These are phyloP conservation scores for Brienomyrus brachyistius DNA, from an alignment of 2,113 vertebrate species.

Conservation along the genomic window DNA sequence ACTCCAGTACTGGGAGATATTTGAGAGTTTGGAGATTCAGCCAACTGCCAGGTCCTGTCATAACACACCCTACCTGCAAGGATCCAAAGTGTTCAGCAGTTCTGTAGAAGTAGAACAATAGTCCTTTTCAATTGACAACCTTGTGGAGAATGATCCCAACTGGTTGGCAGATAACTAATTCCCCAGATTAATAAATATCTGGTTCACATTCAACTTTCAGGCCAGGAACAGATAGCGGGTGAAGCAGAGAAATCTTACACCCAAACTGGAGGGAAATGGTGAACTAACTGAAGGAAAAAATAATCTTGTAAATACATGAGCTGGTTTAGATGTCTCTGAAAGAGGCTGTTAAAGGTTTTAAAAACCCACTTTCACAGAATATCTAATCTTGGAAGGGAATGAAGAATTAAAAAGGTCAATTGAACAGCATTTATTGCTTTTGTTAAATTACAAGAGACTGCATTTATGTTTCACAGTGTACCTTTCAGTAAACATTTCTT, in stretches of 20 bases:
- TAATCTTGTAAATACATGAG: slow-evolving; percentile 58
- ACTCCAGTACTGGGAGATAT: not conserved
- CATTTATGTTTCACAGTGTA: not conserved
- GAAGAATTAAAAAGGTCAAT: not conserved
- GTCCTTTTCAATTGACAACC: not conserved
- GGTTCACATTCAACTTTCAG: not conserved
- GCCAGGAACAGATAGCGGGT: not conserved
- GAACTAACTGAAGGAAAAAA: slow-evolving; percentile 32
- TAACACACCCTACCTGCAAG: not conserved
- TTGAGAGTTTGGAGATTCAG: not conserved
- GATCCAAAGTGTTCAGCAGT: not conserved
- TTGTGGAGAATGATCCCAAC: not conserved
- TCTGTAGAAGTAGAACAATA: not conserved
- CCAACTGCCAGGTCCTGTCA: not conserved
- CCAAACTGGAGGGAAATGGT: not conserved
- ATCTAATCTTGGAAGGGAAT: slow-evolving; percentile 30
- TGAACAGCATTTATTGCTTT: not conserved
- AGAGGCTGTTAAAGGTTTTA: slow-evolving; percentile 48
- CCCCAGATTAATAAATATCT: not conserved
- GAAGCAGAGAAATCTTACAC: not conserved
- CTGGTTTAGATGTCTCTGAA: slow-evolving; percentile 65
- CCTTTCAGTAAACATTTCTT: not conserved
- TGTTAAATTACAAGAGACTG: not conserved
- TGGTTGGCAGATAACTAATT: not conserved
- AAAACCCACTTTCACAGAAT: slow-evolving; percentile 62